Evolutionary conservation across 1,140 invertebrate genomes (phyloP), one percentile per base, ranked within the genome.

Genomic region (Adelges cooleyi): DNA sequence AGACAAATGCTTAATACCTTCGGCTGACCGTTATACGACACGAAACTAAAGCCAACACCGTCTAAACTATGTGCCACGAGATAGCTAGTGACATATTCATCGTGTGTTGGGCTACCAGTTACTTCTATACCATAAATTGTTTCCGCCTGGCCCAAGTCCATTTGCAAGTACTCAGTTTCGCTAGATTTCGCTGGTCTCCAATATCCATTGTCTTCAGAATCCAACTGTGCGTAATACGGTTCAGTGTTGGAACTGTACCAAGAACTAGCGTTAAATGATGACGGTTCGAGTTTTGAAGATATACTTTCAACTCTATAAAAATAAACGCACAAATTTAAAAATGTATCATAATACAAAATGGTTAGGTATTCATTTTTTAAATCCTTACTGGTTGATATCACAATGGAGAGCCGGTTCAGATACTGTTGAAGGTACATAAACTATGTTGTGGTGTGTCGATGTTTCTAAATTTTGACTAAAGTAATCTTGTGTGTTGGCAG

Each of bases 1-100:
- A n/a, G n/a, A n/a, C n/a, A n/a, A 33, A 33, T 33, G 11, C 5
- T 6, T 33, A 6, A 33, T 71, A 72, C 54, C 67, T 69, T 51
- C 68, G 69, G 62, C 69, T 70, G 42, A 59, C 68, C 65, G 2
- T 52, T 20, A 17, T 29, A 38, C n/a, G n/a, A 25, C 3, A 84
- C 72, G 62, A 79, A 79, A 1, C 78, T 80, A 70, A 80, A 86
- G 1, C 74, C 71, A 6, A 75, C 67, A 5, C 80, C 84, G 71
- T 88, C 80, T 17, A 80, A 77, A 25, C 86, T 86, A 70, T 86
- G 84, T 56, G 86, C 72, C 5, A 91, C 75, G 68, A 82, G 79
- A 67, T 85, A 90, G 66, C 85, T 85, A 4, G 86, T 87, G 17
- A 91, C 84, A 71, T 82, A 88, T 70, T 86, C 82, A 69, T 86